Evolutionary conservation across 2,797 vertebrate species (phyloP), one percentile per base, ranked within the genome.

Genomic region (Mionectes olivaceus): DNA sequence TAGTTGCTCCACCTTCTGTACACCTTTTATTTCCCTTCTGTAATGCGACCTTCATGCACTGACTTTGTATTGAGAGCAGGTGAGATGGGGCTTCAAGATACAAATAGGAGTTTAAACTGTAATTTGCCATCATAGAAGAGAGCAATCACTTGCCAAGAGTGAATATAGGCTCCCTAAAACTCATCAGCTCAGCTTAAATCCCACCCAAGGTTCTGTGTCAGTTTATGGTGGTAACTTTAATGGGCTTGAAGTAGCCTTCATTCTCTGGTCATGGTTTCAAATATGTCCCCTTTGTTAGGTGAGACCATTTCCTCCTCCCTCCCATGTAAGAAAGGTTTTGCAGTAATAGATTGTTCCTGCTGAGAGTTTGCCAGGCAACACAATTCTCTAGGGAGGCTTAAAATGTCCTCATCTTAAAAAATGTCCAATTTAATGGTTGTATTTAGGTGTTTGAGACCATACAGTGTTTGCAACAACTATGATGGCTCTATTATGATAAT

Each of bases 401-500:
- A 85, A 92, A 91, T 90, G 87, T 89, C 77, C 87, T 92, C 43
- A 50, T 88, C 79, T 94, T 80, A 93, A 96, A 97, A 96, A 96
- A 94, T 53, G 53, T 91, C 91, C 89, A 70, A 80, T 95, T 88
- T 96, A 96, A 94, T 8, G 14, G 87, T 92, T 75, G 85, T 88
- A 47, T 95, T 96, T 96, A 97, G 97, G 95, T 97, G 96, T 95
- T 96, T 94, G 76, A 95, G 95, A 93, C 95, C 91, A 46, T 95
- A 70, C 83, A 73, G 94, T 93, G 92, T 96, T 96, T 96, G 90
- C 75, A 91, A 91, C 92, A 95, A 96, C 91, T 35, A 46, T 96
- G 96, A 97, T 95, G 86, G 79, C 97, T 98, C 95, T 96, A 95
- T 97, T 97, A 97, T 97, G 96, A 97, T 97, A 97, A 97, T 96